Percentiles rank a stretch among this genome's conserved stretches.
Conservation (phyloP, 1,140 invertebrate species). For the Cyclargus thomasi region DNA sequence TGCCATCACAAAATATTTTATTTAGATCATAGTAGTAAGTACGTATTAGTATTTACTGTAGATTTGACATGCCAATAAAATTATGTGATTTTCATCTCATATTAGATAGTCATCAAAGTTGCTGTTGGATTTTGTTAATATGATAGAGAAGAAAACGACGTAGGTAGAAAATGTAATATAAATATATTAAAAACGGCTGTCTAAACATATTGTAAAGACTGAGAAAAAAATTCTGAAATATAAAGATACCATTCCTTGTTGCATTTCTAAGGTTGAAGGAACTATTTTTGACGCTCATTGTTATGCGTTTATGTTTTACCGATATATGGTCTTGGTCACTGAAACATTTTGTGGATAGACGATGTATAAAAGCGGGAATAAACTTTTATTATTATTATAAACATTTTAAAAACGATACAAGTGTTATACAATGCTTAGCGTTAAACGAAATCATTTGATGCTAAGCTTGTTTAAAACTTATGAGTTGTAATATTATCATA, state of each 20-base stretch:
- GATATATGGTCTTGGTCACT: not conserved
- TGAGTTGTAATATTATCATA: too few relatives aligned
- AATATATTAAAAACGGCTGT: not conserved
- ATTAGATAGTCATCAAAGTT: not conserved
- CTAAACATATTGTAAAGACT: not conserved
- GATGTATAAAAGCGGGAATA: too few relatives aligned
- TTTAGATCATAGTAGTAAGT: constrained; percentile 29
- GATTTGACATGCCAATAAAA: not conserved
- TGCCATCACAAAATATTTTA: constrained; percentile 33
- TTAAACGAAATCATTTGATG: too few relatives aligned
- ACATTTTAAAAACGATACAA: too few relatives aligned
- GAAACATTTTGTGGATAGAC: not conserved
- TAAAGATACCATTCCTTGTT: not conserved
- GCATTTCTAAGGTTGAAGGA: not conserved
- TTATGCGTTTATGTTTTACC: too few relatives aligned
- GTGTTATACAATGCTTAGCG: too few relatives aligned
- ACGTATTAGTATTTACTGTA: constrained; percentile 14
- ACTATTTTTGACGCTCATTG: not conserved
- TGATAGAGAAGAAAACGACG: not conserved
- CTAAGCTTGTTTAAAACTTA: too few relatives aligned
- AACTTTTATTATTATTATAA: too few relatives aligned
- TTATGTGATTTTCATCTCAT: not conserved
- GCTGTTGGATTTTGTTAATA: not conserved
- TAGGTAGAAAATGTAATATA: not conserved
- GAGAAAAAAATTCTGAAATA: not conserved